Percentiles rank a stretch among this genome's conserved stretches.
Evolutionary conservation across 2,888 invertebrate species (phyloP).

Genomic region (Caenorhabditis afra): DNA sequence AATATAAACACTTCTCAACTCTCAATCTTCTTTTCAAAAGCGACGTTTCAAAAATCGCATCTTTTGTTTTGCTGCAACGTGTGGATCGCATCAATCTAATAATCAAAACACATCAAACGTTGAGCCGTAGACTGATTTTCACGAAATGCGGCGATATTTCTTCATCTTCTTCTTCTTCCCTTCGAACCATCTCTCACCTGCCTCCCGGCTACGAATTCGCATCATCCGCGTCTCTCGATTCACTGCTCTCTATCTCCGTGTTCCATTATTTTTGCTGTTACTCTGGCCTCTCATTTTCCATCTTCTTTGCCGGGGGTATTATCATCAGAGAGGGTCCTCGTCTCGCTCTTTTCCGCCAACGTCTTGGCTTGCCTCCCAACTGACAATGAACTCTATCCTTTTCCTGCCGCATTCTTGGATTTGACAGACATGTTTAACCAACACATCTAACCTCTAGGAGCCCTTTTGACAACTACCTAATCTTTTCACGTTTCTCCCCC

Average conservation of each 20-base stretch:
- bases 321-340: slow-evolving; percentile 33
- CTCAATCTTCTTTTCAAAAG: slow-evolving; percentile 4
- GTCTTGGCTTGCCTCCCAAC: too few species aligned
- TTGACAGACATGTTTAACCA: slow-evolving; percentile 52
- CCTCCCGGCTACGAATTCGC: slow-evolving; percentile 31
- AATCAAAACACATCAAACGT: slow-evolving; percentile 52
- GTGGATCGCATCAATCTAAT: slow-evolving; percentile 55
- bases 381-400: slow-evolving; percentile 38
- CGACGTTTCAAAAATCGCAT: slow-evolving; percentile 34
- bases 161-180: slow-evolving; percentile 26
- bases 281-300: slow-evolving; percentile 49
- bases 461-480: slow-evolving; percentile 52
- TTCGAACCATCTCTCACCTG: slow-evolving; percentile 54
- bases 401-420: slow-evolving; percentile 21
- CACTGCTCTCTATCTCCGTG: slow-evolving; percentile 39
- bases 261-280: slow-evolving; percentile 54
- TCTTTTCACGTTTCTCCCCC: slow-evolving; percentile 18
- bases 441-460: slow-evolving; percentile 24
- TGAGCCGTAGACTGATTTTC: slow-evolving; percentile 40
- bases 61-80: slow-evolving; percentile 46
- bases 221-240: slow-evolving; percentile 38
- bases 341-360: slow-evolving; percentile 13
- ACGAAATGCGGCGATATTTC: slow-evolving; percentile 31
- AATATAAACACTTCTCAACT: background rate
- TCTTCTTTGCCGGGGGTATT: slow-evolving; percentile 46